A percentile compares a stretch with the other conserved stretches of the same genome.
phyloP scores from a whole-genome alignment of 2,797 vertebrate genomes.

The Gallinago nigripennis region DNA sequence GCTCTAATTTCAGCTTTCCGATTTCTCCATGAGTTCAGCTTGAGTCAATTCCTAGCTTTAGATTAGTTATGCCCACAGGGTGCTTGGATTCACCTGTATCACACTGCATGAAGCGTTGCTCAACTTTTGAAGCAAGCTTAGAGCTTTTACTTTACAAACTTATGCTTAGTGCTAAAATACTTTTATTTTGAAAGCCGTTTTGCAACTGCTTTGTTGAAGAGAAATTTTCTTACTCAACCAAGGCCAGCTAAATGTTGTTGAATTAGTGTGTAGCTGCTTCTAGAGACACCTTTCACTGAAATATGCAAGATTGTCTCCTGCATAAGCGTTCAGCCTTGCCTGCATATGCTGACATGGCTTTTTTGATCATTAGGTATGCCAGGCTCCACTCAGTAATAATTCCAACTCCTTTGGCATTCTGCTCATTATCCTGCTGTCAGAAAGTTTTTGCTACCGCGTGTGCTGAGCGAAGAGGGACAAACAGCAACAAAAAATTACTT shows the following conservation, averaged over 20 bases:
- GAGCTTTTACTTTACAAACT: slow-evolving; percentile 19
- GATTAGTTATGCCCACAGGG: background rate
- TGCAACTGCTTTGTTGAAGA: background rate
- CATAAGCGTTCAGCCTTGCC: background rate
- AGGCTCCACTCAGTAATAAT: background rate
- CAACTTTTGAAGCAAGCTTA: background rate
- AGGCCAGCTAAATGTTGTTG: background rate
- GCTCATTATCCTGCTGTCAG: slow-evolving; percentile 32
- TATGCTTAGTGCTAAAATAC: background rate
- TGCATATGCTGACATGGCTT: slow-evolving; percentile 36
- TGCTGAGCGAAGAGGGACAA: background rate
- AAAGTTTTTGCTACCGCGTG: background rate
- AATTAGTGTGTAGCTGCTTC: background rate
- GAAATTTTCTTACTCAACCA: background rate
- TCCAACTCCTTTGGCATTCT: slow-evolving; percentile 34
- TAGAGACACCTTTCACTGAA: background rate
- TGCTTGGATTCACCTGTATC: background rate
- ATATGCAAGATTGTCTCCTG: background rate
- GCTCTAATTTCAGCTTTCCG: background rate
- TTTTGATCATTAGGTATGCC: background rate
- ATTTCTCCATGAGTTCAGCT: background rate
- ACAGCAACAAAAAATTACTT: background rate
- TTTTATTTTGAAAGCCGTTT: slow-evolving; percentile 30
- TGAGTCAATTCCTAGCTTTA: background rate
- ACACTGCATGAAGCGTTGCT: slow-evolving; percentile 5